Conservation (phyloP, 2,888 invertebrate genomes). For the Anoncus sp. region DNA sequence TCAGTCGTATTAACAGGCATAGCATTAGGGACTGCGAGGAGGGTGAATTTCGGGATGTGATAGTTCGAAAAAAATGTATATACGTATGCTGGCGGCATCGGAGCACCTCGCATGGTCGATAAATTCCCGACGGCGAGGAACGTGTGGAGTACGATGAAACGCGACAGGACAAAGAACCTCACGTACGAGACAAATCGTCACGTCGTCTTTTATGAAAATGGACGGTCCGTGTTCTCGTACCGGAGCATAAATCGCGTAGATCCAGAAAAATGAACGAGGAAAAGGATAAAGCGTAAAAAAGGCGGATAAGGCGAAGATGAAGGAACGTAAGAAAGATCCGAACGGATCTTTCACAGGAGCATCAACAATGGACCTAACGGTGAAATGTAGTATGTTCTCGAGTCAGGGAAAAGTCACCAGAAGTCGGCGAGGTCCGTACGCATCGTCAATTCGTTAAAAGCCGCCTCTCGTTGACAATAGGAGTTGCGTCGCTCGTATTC, state of each 20-base stretch:
- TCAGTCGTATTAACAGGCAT: neutral
- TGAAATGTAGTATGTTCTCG: slow-evolving; percentile 20
- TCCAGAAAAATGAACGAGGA: slow-evolving; percentile 42
- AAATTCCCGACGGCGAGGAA: slow-evolving; percentile 48
- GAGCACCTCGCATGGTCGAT: slow-evolving; percentile 50
- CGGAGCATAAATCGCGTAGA: slow-evolving; percentile 58
- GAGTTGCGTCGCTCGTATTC: slow-evolving; percentile 57
- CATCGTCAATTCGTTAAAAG: slow-evolving; percentile 43
- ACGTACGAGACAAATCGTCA: slow-evolving; percentile 68
- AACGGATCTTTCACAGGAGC: slow-evolving; percentile 41
- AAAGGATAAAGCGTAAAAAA: slow-evolving; percentile 23
- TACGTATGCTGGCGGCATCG: slow-evolving; percentile 45
- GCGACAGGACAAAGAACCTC: slow-evolving; percentile 64
- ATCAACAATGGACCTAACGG: neutral
- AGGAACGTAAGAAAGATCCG: slow-evolving; percentile 13
- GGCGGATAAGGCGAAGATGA: slow-evolving; percentile 23
- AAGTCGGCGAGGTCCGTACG: slow-evolving; percentile 4
- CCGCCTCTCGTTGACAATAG: slow-evolving; percentile 23
- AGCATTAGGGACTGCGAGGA: neutral
- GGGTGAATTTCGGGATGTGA: slow-evolving; percentile 20
- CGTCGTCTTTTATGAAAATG: slow-evolving; percentile 73
- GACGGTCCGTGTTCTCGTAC: slow-evolving; percentile 68
- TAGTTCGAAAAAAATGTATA: slow-evolving; percentile 21
- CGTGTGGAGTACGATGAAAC: slow-evolving; percentile 29
- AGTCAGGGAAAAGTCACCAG: slow-evolving; percentile 60